Evolutionary conservation across 2,113 vertebrate genomes (phyloP).

Genomic region (Megaceryle torquata): DNA sequence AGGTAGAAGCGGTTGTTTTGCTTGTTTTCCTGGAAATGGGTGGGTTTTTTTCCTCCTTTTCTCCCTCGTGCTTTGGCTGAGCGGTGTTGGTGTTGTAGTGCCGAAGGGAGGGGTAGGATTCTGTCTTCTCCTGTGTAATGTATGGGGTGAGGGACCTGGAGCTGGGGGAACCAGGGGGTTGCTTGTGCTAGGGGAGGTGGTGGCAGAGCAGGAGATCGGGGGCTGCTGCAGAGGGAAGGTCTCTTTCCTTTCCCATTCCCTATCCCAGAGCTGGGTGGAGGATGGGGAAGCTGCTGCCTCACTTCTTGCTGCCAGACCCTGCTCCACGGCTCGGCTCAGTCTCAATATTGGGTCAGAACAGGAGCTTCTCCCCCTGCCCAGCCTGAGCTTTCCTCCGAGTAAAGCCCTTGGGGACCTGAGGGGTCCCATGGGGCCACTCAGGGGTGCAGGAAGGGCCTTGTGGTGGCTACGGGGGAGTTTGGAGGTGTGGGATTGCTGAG

Average conservation of each 20-base stretch:
- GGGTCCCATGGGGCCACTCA: background rate
- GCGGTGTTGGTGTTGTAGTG: background rate
- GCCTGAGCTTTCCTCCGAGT: background rate
- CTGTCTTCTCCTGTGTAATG: rapidly evolving
- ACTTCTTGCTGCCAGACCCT: background rate
- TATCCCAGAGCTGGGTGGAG: background rate
- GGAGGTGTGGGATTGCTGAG: background rate
- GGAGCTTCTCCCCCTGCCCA: too few relatives aligned
- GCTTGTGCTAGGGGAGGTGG: background rate
- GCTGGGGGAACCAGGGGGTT: background rate
- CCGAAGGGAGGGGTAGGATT: background rate
- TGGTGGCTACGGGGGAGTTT: background rate
- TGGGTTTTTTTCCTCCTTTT: rapidly evolving
- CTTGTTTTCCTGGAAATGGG: background rate
- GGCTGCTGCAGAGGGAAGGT: background rate
- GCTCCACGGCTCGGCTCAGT: rapidly evolving
- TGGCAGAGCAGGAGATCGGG: background rate
- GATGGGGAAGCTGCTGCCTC: background rate
- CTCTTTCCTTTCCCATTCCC: background rate
- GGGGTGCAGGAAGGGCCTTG: too few relatives aligned
- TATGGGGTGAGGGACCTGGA: rapidly evolving
- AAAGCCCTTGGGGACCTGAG: background rate
- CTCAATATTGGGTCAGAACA: background rate
- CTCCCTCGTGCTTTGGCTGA: too few relatives aligned
- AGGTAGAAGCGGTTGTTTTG: background rate